Base-by-base conservation (phyloP, 2,888 invertebrate genomes). In the Sepioteuthis lessoniana region DNA sequence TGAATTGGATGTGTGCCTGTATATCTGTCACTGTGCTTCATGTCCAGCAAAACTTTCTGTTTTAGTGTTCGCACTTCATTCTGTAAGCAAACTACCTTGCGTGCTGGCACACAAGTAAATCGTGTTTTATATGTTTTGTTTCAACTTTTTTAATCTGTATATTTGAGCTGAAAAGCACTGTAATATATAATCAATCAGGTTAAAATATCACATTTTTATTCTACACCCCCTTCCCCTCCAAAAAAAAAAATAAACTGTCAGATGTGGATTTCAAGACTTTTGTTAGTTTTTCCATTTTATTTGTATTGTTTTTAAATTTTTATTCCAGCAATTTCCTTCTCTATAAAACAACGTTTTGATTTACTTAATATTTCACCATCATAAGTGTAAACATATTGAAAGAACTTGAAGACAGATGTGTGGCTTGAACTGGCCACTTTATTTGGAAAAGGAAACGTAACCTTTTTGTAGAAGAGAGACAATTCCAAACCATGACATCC, bases 171-270 rank as follows among this genome's bases (percentile, higher is more conserved):
- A n/a, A 76, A 91, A 91, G 38, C 91, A 91, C 91, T 91, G 91
- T 91, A 91, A 42, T 47, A 91, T 91, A 91, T n/a, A 91, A 35
- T 3, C 38, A 91, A 38, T 38, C 42, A 38, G 38, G 91, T 91
- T 42, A 91, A 46, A 47, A 91, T 91, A 38, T 91, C 91, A 91
- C 93, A 55, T 93, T 55, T 37, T 93, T 55, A 93, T 38, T 76
- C 90, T 76, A 76, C 16, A n/a, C 35, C 42, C 42, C 42, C 3
- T 3, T 7, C 42, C 42, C 7, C 42, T 7, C 3, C 4, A 42
- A 42, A 42, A 42, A 42, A 35, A 76, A 60, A 76, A 76, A 35
- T 35, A 76, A 76, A 76, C 60, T 76, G 35, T 76, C 76, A 76
- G 76, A 76, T 76, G 76, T 76, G 76, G 76, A n/a, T 76, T 76